Percentiles rank a stretch among this genome's conserved stretches.
These are phyloP conservation scores for Zalophus californianus DNA, from an alignment of 2,797 vertebrate genomes.

Conservation along the genomic window DNA sequence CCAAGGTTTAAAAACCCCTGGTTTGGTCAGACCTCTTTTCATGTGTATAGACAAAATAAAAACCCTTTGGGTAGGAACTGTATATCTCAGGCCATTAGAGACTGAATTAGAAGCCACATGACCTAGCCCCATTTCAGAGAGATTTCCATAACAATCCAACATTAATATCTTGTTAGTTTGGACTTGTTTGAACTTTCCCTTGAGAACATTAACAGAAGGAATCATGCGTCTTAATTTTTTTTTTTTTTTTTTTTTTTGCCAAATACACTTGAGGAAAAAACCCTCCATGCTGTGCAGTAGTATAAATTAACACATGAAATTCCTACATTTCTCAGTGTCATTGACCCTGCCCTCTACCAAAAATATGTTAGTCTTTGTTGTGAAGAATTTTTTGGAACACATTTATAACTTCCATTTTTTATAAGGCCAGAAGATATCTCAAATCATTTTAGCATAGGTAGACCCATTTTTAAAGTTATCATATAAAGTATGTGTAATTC, in stretches of 20 bases:
- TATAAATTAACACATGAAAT: neutral
- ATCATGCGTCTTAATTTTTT: neutral
- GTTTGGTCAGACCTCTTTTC: neutral
- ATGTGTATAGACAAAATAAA: neutral
- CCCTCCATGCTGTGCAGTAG: neutral
- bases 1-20: neutral
- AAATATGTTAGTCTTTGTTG: constrained; percentile 27
- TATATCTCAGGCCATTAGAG: neutral
- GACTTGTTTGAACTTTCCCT: constrained; percentile 19
- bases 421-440: constrained; percentile 20
- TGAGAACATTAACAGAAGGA: neutral
- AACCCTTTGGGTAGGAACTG: neutral
- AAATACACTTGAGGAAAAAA: neutral
- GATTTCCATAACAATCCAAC: neutral
- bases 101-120: neutral
- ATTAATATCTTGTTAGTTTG: neutral
- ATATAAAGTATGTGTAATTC: neutral
- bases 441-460: constrained; percentile 8
- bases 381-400: constrained; percentile 31
- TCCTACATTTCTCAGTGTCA: neutral
- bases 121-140: neutral
- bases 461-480: constrained; percentile 46
- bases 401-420: constrained; percentile 45
- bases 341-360: neutral
- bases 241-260: constrained; percentile 5